Percentiles rank a stretch among this genome's conserved stretches.
Conservation (phyloP, 2,113 vertebrate species). For the Peromyscus leucopus region DNA sequence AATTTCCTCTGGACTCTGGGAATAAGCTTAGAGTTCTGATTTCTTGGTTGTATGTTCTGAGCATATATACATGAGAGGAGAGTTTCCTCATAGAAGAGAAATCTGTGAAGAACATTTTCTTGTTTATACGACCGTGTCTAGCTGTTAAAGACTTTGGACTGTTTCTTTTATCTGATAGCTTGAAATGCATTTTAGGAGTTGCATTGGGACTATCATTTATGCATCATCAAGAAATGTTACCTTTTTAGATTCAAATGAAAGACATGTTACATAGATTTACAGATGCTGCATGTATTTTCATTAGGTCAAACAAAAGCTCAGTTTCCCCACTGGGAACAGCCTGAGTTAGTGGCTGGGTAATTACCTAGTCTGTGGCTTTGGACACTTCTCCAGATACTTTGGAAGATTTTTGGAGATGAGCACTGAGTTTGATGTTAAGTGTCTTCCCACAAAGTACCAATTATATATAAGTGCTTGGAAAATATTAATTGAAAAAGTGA, state of each 20-base stretch:
- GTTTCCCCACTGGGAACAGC: neutral
- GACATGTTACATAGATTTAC: neutral
- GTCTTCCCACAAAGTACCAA: neutral
- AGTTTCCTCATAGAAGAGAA: constrained; percentile 32
- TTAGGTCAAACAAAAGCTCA: constrained; percentile 34
- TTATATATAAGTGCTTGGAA: neutral
- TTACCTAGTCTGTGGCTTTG: constrained; percentile 30
- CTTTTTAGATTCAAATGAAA: neutral
- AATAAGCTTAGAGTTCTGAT: neutral
- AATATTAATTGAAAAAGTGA: neutral
- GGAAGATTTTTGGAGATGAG: neutral
- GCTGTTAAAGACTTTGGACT: constrained; percentile 1
- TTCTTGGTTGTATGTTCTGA: neutral
- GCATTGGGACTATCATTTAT: neutral
- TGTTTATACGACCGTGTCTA: neutral
- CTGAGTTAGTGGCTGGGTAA: neutral
- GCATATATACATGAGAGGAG: neutral
- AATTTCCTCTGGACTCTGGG: neutral
- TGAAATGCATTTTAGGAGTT: neutral
- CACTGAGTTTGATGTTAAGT: neutral
- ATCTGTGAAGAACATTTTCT: constrained; percentile 32
- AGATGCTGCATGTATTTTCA: neutral
- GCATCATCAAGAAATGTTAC: neutral
- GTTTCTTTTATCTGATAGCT: constrained; percentile 44
- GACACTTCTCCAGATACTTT: constrained; percentile 35